Conservation (phyloP, 2,113 vertebrate species). For the Pituophis catenifer region DNA sequence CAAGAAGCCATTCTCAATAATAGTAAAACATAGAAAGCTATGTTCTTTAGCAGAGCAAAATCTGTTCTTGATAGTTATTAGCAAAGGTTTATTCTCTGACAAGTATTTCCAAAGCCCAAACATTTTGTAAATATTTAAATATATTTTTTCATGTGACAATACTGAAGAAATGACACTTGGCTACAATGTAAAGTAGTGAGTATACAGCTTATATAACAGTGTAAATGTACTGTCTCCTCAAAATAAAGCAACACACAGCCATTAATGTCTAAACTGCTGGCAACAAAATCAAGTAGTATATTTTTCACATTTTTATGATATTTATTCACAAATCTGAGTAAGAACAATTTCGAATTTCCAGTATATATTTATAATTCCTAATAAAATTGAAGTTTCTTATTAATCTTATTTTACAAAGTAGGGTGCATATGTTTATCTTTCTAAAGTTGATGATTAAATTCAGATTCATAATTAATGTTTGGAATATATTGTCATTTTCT, state of each 20-base stretch:
- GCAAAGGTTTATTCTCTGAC: neutral
- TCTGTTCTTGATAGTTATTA: neutral
- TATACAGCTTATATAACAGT: too few species aligned
- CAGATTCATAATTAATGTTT: slow-evolving; percentile 10
- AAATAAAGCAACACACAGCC: too few species aligned
- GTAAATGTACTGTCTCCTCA: too few species aligned
- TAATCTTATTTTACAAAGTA: neutral
- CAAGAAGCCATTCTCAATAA: neutral
- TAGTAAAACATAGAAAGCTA: neutral
- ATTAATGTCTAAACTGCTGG: too few species aligned
- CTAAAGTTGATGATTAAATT: neutral
- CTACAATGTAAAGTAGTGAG: too few species aligned
- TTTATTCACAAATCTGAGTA: neutral
- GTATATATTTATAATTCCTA: slow-evolving; percentile 5
- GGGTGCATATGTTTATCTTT: neutral
- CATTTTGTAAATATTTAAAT: too few species aligned
- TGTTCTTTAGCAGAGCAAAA: too few species aligned
- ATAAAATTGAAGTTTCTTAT: neutral
- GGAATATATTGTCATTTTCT: neutral
- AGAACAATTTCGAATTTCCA: neutral
- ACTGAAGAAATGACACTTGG: too few species aligned
- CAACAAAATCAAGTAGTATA: neutral
- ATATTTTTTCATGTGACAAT: too few species aligned
- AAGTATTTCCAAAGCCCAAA: neutral
- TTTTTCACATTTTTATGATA: neutral